Evolutionary conservation across 2,113 vertebrate species (phyloP).

Genomic region (Isichthys henryi): DNA sequence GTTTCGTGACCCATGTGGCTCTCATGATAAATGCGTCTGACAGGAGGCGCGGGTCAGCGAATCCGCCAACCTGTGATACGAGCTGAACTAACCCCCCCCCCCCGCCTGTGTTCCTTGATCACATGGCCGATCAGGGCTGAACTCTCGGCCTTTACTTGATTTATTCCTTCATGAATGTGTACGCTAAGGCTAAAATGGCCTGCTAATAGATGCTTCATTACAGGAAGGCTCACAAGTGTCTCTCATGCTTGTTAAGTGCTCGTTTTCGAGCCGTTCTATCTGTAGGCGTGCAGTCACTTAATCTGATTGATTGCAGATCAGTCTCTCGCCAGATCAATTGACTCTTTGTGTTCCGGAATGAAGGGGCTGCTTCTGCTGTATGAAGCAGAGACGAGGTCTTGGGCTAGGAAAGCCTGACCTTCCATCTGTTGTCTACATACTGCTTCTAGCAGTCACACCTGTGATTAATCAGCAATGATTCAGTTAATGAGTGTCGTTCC

Average conservation of each 20-base stretch:
- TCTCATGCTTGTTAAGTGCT: not conserved
- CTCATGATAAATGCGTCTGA: not conserved
- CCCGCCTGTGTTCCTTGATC: not conserved
- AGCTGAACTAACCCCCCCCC: not conserved
- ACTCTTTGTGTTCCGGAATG: not conserved
- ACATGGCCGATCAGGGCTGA: not conserved
- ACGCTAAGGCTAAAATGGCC: not conserved
- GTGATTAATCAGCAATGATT: not conserved
- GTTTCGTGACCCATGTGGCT: not conserved
- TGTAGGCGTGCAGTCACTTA: not conserved
- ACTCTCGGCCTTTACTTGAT: not conserved
- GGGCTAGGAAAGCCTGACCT: not conserved
- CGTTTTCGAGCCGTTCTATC: not conserved
- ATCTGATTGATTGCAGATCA: not conserved
- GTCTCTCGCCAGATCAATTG: not conserved
- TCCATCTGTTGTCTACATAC: not conserved
- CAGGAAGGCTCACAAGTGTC: not conserved
- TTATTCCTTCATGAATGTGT: slow-evolving; percentile 4
- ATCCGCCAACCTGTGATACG: not conserved
- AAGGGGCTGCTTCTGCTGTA: not conserved
- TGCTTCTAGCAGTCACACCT: too few species aligned
- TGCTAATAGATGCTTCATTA: slow-evolving; percentile 9
- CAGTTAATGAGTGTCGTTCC: not conserved
- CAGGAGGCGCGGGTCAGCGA: too few species aligned
- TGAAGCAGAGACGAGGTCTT: not conserved